Conservation (phyloP, 2,113 vertebrate genomes). For the Myiopsitta monachus region DNA sequence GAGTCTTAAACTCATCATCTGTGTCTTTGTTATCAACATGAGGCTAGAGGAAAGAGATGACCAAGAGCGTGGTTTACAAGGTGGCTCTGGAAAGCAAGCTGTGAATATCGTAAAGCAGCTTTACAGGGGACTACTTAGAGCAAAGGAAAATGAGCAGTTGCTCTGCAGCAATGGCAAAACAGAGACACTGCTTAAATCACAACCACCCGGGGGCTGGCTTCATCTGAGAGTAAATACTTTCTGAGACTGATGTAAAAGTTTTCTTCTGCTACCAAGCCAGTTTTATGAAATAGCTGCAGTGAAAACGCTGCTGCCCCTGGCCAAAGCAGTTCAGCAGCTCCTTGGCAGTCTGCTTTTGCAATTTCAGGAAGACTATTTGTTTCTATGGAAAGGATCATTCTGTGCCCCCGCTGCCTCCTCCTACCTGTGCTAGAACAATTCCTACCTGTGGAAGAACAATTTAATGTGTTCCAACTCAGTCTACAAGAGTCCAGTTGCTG, state of each 20-base stretch:
- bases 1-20: conserved; percentile 74
- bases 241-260: neutral
- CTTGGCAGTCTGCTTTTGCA: neutral
- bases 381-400: neutral
- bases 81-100: neutral
- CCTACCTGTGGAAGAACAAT: neutral
- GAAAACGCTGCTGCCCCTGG: neutral
- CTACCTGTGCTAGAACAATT: neutral
- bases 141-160: neutral
- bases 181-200: neutral
- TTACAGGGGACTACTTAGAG: neutral
- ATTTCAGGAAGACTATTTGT: neutral
- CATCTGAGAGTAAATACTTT: neutral
- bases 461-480: neutral
- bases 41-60: conserved; percentile 73
- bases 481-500: neutral
- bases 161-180: neutral
- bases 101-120: neutral
- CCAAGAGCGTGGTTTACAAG: neutral
- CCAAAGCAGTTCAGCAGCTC: neutral
- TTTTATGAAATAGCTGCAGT: neutral
- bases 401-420: neutral
- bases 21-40: conserved; percentile 62
- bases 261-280: neutral
- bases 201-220: neutral